These are phyloP conservation scores for Zygaena filipendulae DNA, from an alignment of 2,888 invertebrate genomes.

Conservation along the genomic window DNA sequence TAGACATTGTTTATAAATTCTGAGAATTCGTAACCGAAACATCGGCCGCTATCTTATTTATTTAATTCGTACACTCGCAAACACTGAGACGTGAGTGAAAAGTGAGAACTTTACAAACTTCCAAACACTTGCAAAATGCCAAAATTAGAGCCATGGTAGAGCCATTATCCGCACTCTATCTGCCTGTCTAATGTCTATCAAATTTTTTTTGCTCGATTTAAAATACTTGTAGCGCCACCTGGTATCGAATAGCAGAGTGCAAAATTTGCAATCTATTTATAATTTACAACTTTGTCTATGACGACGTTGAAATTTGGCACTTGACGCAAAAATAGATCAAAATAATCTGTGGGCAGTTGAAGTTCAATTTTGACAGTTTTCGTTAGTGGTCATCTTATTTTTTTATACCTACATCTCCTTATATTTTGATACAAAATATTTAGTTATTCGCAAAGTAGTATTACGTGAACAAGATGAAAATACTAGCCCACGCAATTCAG, in stretches of 20 bases:
- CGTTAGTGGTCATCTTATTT: constrained; percentile 63
- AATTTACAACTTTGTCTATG: constrained; percentile 57
- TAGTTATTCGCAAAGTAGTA: constrained; percentile 64
- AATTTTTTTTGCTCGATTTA: not conserved
- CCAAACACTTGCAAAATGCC: too few relatives aligned
- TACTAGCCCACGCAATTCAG: constrained; percentile 61
- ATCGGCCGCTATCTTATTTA: too few relatives aligned
- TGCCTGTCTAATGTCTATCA: too few relatives aligned
- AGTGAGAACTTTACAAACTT: too few relatives aligned
- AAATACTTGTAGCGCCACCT: constrained; percentile 29
- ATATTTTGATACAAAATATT: constrained; percentile 69
- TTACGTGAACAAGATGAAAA: constrained; percentile 69
- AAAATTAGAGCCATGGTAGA: too few relatives aligned
- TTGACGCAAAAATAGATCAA: too few relatives aligned
- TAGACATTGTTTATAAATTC: too few relatives aligned
- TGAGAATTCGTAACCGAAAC: too few relatives aligned
- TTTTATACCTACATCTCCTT: constrained; percentile 57
- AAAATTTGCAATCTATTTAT: constrained; percentile 40
- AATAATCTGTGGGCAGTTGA: constrained; percentile 33
- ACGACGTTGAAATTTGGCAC: constrained; percentile 57
- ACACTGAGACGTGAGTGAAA: too few relatives aligned
- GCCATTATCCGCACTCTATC: too few relatives aligned
- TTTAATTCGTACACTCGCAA: too few relatives aligned
- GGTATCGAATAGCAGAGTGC: constrained; percentile 32
- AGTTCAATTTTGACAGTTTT: constrained; percentile 68